Evolutionary conservation across 2,797 vertebrate species (phyloP).

Genomic region (Nannoperca obscura): DNA sequence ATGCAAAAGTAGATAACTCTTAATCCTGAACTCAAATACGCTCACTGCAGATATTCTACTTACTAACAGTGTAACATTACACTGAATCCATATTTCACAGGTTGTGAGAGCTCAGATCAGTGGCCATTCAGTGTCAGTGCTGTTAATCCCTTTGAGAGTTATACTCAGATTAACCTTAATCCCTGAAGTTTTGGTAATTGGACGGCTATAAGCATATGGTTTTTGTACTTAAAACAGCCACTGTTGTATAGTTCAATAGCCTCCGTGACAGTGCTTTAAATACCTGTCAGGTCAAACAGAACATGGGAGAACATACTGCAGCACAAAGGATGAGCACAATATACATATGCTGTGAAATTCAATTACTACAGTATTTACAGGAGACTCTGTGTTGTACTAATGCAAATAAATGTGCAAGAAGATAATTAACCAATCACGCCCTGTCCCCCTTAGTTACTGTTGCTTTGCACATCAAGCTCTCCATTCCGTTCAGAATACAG

Average conservation of each 20-base stretch:
- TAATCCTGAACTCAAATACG: constrained; percentile 50
- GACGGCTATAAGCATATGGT: constrained; percentile 8
- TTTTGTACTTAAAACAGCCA: constrained; percentile 14
- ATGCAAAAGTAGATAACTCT: constrained; percentile 31
- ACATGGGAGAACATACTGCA: constrained; percentile 13
- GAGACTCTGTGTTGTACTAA: constrained; percentile 12
- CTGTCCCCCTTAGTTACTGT: not conserved
- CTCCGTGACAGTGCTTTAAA: not conserved
- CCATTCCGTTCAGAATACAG: not conserved
- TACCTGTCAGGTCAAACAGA: constrained; percentile 1
- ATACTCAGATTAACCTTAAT: constrained; percentile 61
- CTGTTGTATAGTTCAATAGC: constrained; percentile 12
- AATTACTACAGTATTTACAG: constrained; percentile 20
- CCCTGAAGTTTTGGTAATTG: constrained; percentile 39
- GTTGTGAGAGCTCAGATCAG: constrained; percentile 50
- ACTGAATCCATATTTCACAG: constrained; percentile 38
- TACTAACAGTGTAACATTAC: constrained; percentile 14
- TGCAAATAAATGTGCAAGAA: constrained; percentile 31
- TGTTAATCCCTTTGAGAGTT: constrained; percentile 59
- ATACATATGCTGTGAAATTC: constrained; percentile 3
- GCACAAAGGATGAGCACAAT: not conserved
- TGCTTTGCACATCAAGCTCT: constrained; percentile 5
- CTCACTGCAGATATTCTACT: constrained; percentile 43
- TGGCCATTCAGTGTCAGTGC: constrained; percentile 41
- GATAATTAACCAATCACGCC: constrained; percentile 3